Evolutionary conservation across 2,113 vertebrate species (phyloP).

Genomic region (Clarias batrachus): DNA sequence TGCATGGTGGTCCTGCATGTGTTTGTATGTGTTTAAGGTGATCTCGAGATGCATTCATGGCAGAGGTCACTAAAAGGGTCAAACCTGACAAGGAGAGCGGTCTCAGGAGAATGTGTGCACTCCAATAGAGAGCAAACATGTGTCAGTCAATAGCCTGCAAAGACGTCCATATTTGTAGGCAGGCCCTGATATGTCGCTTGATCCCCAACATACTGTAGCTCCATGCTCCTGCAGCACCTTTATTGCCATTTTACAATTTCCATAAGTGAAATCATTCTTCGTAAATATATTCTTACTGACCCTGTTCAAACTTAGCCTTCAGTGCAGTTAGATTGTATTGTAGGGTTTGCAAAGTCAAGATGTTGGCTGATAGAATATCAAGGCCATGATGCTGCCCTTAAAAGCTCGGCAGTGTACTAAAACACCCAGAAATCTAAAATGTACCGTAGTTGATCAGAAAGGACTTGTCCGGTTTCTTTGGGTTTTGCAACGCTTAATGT

Average conservation of each 20-base stretch:
- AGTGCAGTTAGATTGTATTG: background rate
- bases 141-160: background rate
- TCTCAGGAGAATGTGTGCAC: slow-evolving; percentile 29
- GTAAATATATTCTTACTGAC: background rate
- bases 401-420: no score
- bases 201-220: background rate
- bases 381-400: background rate
- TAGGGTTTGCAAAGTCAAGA: background rate
- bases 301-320: background rate
- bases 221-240: background rate
- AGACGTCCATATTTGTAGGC: background rate
- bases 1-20: slow-evolving; percentile 34
- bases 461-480: background rate
- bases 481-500: background rate
- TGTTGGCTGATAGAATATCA: background rate
- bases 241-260: background rate
- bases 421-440: background rate
- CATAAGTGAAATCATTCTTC: background rate
- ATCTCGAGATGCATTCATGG: slow-evolving; percentile 33
- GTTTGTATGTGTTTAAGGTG: slow-evolving; percentile 48
- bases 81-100: slow-evolving; percentile 21
- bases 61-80: slow-evolving; percentile 40
- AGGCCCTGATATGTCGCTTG: background rate
- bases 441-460: background rate
- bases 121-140: background rate